Evolutionary conservation across 2,888 invertebrate genomes (phyloP).

Genomic region (Drosophila infuscata): DNA sequence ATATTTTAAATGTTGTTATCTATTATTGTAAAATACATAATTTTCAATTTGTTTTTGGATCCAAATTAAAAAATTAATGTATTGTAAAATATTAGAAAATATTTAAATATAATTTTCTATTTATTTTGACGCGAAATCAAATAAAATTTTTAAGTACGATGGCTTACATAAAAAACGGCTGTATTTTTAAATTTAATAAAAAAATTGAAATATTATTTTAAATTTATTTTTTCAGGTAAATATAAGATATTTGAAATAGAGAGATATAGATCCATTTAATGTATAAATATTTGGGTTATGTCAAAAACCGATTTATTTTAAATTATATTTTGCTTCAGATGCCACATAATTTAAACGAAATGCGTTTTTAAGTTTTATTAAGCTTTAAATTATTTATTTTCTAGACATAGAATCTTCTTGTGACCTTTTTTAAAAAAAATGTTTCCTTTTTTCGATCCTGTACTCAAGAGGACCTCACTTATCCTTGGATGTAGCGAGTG

Average conservation of each 20-base stretch:
- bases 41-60: background rate
- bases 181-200: no score
- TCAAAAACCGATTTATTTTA: background rate
- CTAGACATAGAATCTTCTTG: background rate
- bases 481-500: constrained; percentile 18
- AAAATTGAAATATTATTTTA: background rate
- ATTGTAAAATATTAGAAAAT: background rate
- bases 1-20: background rate
- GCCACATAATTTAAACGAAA: background rate
- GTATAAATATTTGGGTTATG: fast-evolving
- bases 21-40: background rate
- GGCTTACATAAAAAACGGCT: no score
- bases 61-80: no score
- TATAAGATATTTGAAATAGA: background rate
- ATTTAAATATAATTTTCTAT: background rate
- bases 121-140: background rate
- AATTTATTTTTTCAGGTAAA: background rate
- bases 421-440: background rate
- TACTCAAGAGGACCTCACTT: background rate
- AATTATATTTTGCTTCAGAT: background rate
- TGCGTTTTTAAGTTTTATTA: background rate
- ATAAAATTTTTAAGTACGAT: no score
- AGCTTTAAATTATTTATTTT: background rate
- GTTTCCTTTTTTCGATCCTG: background rate
- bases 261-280: background rate